Evolutionary conservation across 1,140 invertebrate species (phyloP).

Genomic region (Globodera rostochiensis): DNA sequence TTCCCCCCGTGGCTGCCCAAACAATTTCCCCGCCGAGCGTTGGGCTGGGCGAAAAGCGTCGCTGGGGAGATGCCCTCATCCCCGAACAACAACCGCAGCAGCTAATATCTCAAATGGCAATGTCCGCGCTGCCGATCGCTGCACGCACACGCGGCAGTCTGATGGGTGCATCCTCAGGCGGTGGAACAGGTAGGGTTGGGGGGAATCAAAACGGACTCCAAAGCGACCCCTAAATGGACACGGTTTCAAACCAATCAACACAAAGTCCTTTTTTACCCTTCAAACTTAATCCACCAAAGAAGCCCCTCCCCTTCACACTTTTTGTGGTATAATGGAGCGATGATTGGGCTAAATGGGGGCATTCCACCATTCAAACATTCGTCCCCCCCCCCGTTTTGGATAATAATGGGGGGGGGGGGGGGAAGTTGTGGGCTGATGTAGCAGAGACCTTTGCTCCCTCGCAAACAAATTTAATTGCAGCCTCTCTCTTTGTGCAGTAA

Average conservation of each 20-base stretch:
- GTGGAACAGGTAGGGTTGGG: no score
- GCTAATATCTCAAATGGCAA: neutral
- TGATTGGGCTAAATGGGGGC: neutral
- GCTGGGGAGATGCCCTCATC: conserved; percentile 26
- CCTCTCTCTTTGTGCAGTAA: neutral
- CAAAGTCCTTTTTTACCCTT: no score
- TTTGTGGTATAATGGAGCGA: neutral
- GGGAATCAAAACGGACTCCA: no score
- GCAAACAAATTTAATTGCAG: conserved; percentile 23
- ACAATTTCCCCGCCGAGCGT: conserved; percentile 34
- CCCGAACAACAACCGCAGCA: neutral
- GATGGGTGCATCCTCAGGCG: conserved; percentile 9
- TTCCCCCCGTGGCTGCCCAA: conserved; percentile 4
- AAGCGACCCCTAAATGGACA: no score
- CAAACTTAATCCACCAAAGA: no score
- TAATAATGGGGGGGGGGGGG: conserved; percentile 15
- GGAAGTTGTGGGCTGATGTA: neutral
- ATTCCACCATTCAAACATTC: neutral
- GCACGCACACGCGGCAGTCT: conserved; percentile 38
- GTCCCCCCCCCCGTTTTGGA: neutral
- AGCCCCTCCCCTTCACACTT: no score
- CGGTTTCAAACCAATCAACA: no score
- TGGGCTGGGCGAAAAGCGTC: conserved; percentile 37
- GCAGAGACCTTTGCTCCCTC: conserved; percentile 5
- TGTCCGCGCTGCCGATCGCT: conserved; percentile 31